Conservation (phyloP, 2,888 invertebrate species). For the Eucera pruinosa region DNA sequence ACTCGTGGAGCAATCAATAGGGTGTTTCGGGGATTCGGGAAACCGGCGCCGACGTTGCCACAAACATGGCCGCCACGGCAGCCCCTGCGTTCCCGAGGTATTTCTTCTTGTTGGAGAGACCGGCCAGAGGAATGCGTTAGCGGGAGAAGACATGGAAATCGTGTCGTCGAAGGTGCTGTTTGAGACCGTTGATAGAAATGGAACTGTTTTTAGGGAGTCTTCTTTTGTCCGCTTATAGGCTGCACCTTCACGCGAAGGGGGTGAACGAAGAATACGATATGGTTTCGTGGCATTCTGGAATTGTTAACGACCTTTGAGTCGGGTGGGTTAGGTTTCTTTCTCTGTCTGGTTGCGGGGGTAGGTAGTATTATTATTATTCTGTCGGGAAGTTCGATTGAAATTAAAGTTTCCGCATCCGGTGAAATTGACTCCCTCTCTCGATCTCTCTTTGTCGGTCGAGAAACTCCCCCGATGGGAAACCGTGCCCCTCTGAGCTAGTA, state of each 20-base stretch:
- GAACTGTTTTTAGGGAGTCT: background rate
- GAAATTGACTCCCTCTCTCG: constrained; percentile 49
- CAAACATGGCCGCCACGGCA: constrained; percentile 84
- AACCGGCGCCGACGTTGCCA: constrained; percentile 82
- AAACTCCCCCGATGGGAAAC: constrained; percentile 25
- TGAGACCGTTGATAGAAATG: background rate
- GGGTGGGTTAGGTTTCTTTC: background rate
- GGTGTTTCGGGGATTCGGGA: constrained; percentile 85
- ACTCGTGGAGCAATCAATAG: constrained; percentile 85
- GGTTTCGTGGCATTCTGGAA: background rate
- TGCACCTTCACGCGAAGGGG: no score
- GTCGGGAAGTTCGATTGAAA: constrained; percentile 58
- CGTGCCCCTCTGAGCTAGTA: constrained; percentile 35
- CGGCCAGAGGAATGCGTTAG: constrained; percentile 10
- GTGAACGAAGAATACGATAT: background rate
- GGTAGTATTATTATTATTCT: constrained; percentile 51
- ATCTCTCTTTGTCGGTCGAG: background rate
- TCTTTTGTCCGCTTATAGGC: constrained; percentile 3
- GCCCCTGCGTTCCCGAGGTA: constrained; percentile 40
- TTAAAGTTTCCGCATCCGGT: constrained; percentile 52
- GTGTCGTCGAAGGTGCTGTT: background rate
- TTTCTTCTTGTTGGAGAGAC: constrained; percentile 22
- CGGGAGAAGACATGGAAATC: constrained; percentile 27
- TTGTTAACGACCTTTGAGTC: constrained; percentile 3
- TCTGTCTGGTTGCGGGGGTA: background rate